Base-by-base conservation (phyloP, 2,113 vertebrate species). In the Helogale parvula region DNA sequence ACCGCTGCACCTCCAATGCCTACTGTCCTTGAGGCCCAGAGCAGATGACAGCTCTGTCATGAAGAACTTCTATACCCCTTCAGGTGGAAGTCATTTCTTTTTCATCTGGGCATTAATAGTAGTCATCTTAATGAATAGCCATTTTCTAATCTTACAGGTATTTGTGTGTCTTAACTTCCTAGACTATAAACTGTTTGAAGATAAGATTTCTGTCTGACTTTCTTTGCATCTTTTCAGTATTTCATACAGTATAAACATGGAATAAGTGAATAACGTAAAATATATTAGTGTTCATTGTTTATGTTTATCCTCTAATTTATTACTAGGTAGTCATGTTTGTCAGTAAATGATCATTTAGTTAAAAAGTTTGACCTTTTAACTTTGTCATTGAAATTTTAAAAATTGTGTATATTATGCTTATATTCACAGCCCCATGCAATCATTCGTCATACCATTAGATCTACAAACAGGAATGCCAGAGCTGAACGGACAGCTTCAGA, bases 401-500 rank as follows among this genome's bases (percentile, higher is more conserved):
- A 92, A 94, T 50, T 94, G 2, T 93, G 1, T 94, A 0, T 97
- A 10, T 21, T 95, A n/a, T 33, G 7, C 19, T 98, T 96, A 0
- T 80, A 31, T 98, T 93, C 89, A 72, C 98, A 99, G 99, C 99
- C 99, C n/a, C 99, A 99, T 92, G 98, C 99, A 8, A 98, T 98
- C 0, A 99, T 99, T 97, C 99, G 99, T 95, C 99, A 99, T 96
- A 99, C 99, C 14, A 99, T 99, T 98, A 99, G 99, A 91, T 99
- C 99, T 87, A 99, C 99, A 54, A 99, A 99, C 98, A 99, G 99
- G 98, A 99, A 99, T 3, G 92, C 99, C 87, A 98, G 99, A 97
- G 99, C 99, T 9, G 99, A 99, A 97, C 99, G 99, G 96, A 99
- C 99, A 0, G 99, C 99, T 0, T 99, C 99, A 0, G 99, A 99